Evolutionary conservation across 2,888 invertebrate genomes (phyloP).

Genomic region (Mystacides longicornis): DNA sequence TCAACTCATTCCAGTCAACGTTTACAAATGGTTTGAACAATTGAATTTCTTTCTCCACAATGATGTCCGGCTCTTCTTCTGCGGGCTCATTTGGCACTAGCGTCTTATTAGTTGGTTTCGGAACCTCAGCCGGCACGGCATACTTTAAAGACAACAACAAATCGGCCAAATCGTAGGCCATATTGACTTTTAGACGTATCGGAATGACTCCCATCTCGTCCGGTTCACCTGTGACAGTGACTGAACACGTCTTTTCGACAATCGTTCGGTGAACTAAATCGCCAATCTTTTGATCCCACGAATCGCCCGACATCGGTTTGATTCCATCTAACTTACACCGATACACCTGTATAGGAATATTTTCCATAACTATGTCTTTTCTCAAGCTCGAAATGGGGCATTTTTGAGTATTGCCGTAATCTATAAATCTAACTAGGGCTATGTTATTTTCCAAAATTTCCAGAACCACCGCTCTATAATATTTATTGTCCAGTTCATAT

Average conservation of each 20-base stretch:
- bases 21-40: not conserved
- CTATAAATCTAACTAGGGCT: constrained; percentile 62
- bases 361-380: constrained; percentile 53
- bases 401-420: constrained; percentile 74
- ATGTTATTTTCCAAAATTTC: constrained; percentile 37
- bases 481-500: constrained; percentile 56
- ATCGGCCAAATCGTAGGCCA: constrained; percentile 41
- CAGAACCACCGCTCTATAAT: constrained; percentile 62
- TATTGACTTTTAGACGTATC: constrained; percentile 37
- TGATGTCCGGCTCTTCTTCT: constrained; percentile 36
- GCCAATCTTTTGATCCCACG: constrained; percentile 48
- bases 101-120: constrained; percentile 14
- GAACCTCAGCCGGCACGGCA: constrained; percentile 18
- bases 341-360: constrained; percentile 60
- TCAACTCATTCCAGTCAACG: not conserved
- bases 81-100: too few relatives aligned
- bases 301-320: constrained; percentile 36
- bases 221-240: constrained; percentile 40
- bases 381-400: constrained; percentile 51
- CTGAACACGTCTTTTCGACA: constrained; percentile 49
- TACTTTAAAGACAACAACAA: constrained; percentile 33
- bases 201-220: constrained; percentile 33
- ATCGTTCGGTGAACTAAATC: constrained; percentile 54
- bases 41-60: constrained; percentile 30
- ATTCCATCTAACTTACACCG: constrained; percentile 53